Conservation (phyloP, 2,888 invertebrate genomes). For the Calameuta idolon region DNA sequence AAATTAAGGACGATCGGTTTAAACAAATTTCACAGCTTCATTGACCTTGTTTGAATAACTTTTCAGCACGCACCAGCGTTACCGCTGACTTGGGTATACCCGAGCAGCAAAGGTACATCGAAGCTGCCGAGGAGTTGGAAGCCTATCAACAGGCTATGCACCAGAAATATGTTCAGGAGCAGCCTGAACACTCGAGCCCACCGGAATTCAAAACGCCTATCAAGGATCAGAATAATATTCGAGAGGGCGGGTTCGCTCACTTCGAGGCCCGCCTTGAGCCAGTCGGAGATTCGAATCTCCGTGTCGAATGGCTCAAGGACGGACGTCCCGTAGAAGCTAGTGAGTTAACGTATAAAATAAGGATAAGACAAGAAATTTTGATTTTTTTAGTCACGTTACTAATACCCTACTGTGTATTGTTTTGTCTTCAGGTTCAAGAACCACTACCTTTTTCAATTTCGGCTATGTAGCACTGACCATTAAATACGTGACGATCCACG, state of each 20-base stretch:
- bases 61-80: constrained; percentile 79
- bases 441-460: constrained; percentile 93
- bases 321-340: constrained; percentile 91
- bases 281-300: constrained; percentile 88
- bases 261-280: constrained; percentile 96
- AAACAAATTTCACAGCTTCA: background rate
- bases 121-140: constrained; percentile 91
- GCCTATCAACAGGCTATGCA: constrained; percentile 87
- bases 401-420: background rate
- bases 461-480: constrained; percentile 95
- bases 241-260: constrained; percentile 94
- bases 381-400: background rate
- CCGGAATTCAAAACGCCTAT: constrained; percentile 92
- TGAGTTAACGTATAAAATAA: constrained; percentile 50
- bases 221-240: constrained; percentile 86
- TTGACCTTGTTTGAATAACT: background rate
- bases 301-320: constrained; percentile 94
- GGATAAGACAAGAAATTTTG: background rate
- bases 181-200: constrained; percentile 81
- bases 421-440: constrained; percentile 76
- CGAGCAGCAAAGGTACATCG: constrained; percentile 91
- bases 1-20: background rate
- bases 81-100: constrained; percentile 90
- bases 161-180: constrained; percentile 83
- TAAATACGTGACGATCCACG: constrained; percentile 88